phyloP scores from a whole-genome alignment of 2,113 vertebrate species.

The Pipra filicauda region DNA sequence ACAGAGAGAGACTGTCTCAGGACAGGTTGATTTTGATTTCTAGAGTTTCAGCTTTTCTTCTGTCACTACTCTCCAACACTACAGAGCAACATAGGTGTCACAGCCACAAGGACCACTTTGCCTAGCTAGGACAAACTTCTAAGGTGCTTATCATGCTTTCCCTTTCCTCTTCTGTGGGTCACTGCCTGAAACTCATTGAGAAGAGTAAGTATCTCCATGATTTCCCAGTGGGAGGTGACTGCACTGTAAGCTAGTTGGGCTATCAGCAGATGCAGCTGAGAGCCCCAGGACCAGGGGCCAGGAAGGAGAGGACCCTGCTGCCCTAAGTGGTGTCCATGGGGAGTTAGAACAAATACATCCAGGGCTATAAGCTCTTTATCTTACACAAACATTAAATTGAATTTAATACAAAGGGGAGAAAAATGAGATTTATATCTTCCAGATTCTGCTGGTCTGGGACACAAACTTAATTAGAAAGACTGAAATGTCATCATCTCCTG shows the following conservation, averaged over 20 bases:
- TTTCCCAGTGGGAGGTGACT: not conserved
- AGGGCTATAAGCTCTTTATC: not conserved
- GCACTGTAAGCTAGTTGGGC: not conserved
- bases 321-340: not conserved
- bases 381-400: conserved; percentile 18
- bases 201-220: not conserved
- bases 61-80: not conserved
- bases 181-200: not conserved
- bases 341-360: not conserved
- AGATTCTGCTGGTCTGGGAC: conserved; percentile 17
- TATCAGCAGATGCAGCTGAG: not conserved
- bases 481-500: conserved; percentile 51
- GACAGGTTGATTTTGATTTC: not conserved
- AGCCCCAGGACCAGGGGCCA: not conserved
- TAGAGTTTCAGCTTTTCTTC: not conserved
- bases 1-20: not conserved
- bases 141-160: not conserved
- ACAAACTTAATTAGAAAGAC: conserved; percentile 45
- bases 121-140: not conserved
- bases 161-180: not conserved
- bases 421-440: conserved; percentile 42
- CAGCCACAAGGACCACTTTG: not conserved
- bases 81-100: not conserved
- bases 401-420: not conserved
- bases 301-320: not conserved